Percentiles rank a stretch among this genome's conserved stretches.
Conservation (phyloP, 2,888 invertebrate species). For the Hyalella azteca region DNA sequence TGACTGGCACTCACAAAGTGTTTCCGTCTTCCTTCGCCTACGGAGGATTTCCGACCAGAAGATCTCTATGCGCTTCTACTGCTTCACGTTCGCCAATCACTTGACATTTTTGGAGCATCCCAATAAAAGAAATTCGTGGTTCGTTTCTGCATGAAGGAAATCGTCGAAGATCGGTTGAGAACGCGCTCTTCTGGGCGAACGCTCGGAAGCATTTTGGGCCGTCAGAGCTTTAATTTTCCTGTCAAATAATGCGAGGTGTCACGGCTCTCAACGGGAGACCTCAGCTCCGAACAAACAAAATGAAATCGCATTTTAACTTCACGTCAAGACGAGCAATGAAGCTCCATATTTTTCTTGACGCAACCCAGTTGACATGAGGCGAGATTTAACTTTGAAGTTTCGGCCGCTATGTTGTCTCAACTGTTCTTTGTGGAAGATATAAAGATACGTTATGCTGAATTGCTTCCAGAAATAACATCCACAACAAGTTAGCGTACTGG, state of each 20-base stretch:
- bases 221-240: constrained; percentile 30
- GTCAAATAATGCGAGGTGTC: constrained; percentile 37
- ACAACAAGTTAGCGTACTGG: too few relatives aligned
- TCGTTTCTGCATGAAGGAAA: constrained; percentile 22
- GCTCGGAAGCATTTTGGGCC: constrained; percentile 12
- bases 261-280: constrained; percentile 11
- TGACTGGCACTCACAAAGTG: too few relatives aligned
- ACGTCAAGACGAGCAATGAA: constrained; percentile 10
- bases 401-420: neutral
- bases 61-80: too few relatives aligned
- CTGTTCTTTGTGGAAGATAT: neutral
- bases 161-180: constrained; percentile 4
- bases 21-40: too few relatives aligned
- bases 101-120: neutral
- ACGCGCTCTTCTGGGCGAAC: neutral
- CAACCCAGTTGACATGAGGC: neutral
- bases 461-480: neutral
- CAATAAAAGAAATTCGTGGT: constrained; percentile 28
- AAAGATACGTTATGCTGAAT: neutral
- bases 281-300: constrained; percentile 27
- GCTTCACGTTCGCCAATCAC: neutral
- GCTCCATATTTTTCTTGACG: neutral
- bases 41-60: too few relatives aligned
- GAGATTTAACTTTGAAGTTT: constrained; percentile 15
- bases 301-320: constrained; percentile 11